phyloP scores from a whole-genome alignment of 2,113 vertebrate species.

The Engystomops pustulosus region DNA sequence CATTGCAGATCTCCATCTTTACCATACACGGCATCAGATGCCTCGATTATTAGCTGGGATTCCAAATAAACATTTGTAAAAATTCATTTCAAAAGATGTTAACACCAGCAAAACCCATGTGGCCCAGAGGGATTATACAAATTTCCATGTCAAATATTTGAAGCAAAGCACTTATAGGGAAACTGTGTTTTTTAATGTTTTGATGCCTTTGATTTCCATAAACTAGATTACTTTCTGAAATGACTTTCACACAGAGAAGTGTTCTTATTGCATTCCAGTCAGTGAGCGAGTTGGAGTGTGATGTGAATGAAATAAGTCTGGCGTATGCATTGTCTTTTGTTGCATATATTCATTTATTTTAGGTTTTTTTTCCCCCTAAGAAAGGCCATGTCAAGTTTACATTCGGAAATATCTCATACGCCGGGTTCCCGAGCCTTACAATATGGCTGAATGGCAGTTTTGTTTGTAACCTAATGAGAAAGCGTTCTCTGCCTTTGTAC shows the following conservation, averaged over 20 bases:
- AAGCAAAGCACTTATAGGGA: constrained; percentile 82
- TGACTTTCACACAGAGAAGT: constrained; percentile 85
- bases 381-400: constrained; percentile 67
- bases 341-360: constrained; percentile 62
- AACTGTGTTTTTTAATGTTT: constrained; percentile 82
- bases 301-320: constrained; percentile 79
- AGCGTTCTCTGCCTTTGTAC: constrained; percentile 64
- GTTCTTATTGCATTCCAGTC: constrained; percentile 84
- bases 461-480: constrained; percentile 68
- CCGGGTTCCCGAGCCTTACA: constrained; percentile 67
- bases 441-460: constrained; percentile 70
- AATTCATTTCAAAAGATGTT: constrained; percentile 85
- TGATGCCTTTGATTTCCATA: constrained; percentile 87
- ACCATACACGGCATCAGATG: constrained; percentile 75
- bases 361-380: constrained; percentile 38
- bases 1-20: constrained; percentile 73
- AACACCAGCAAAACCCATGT: constrained; percentile 79
- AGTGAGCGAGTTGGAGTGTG: constrained; percentile 82
- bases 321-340: constrained; percentile 66
- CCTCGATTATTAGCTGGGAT: constrained; percentile 76
- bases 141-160: constrained; percentile 89
- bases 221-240: constrained; percentile 88
- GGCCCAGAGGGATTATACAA: constrained; percentile 85
- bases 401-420: constrained; percentile 68
- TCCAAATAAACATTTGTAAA: constrained; percentile 85